Evolutionary conservation across 2,797 vertebrate species (phyloP).

Genomic region (Takifugu rubripes): DNA sequence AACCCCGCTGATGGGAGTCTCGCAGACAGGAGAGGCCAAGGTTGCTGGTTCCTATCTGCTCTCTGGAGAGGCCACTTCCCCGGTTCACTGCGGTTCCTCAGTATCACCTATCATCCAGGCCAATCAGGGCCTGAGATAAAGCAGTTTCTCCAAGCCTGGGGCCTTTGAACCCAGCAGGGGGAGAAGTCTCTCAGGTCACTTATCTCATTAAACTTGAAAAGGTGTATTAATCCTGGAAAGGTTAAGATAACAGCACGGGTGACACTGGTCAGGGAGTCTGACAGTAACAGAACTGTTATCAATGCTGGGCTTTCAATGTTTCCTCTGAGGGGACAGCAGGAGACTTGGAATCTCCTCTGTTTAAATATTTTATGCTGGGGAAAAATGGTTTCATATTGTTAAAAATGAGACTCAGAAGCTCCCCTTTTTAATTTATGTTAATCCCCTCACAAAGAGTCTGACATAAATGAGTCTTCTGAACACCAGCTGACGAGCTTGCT

Average conservation of each 20-base stretch:
- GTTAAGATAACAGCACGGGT: conserved; percentile 77
- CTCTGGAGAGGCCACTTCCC: conserved; percentile 71
- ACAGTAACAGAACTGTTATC: conserved; percentile 60
- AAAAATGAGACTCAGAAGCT: no score
- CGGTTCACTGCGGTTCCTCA: conserved; percentile 79
- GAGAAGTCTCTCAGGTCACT: conserved; percentile 77
- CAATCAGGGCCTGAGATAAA: conserved; percentile 90
- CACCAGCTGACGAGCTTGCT: conserved; percentile 49
- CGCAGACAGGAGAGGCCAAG: conserved; percentile 71
- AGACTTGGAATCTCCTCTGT: conserved; percentile 26
- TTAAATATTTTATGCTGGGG: not conserved
- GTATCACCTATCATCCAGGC: conserved; percentile 86
- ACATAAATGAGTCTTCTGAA: conserved; percentile 46
- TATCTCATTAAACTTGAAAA: conserved; percentile 95
- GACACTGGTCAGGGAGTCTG: conserved; percentile 60
- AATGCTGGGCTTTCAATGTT: conserved; percentile 48
- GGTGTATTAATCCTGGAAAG: conserved; percentile 84
- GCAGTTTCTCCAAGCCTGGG: conserved; percentile 80
- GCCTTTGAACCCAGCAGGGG: conserved; percentile 84
- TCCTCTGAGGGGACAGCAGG: conserved; percentile 48
- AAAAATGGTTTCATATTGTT: no score
- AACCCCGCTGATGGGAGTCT: conserved; percentile 50
- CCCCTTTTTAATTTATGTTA: no score
- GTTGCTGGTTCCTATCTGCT: conserved; percentile 65
- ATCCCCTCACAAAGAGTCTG: conserved; percentile 38